phyloP scores from a whole-genome alignment of 2,113 vertebrate species.

The Athene cunicularia region DNA sequence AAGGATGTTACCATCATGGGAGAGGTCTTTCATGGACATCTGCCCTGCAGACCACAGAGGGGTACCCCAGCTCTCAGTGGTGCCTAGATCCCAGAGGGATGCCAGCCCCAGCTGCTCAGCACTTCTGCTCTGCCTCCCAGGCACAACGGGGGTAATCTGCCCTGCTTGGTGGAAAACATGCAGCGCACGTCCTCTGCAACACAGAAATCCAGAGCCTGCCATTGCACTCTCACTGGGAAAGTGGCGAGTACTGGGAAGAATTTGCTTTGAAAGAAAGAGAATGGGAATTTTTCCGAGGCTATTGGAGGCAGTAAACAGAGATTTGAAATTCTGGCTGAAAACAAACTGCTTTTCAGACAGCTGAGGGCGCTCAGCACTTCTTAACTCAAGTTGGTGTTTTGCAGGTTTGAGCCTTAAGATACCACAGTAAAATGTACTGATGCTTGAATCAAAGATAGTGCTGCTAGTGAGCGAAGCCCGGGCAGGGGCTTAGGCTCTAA shows the following conservation, averaged over 20 bases:
- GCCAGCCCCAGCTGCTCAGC: neutral
- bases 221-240: neutral
- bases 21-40: neutral
- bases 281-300: neutral
- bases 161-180: neutral
- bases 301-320: neutral
- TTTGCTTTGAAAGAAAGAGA: neutral
- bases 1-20: neutral
- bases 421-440: neutral
- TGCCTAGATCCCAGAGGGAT: neutral
- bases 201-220: neutral
- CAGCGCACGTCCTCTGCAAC: neutral
- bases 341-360: neutral
- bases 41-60: neutral
- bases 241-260: neutral
- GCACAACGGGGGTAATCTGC: neutral
- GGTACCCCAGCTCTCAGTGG: neutral
- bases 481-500: neutral
- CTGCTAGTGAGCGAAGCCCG: neutral
- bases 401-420: neutral
- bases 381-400: neutral
- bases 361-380: slow-evolving; percentile 30
- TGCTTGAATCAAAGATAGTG: neutral
- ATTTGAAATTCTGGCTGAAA: neutral
- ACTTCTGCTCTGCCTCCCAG: neutral